A percentile compares a stretch with the other conserved stretches of the same genome.
Conservation (phyloP, 2,888 invertebrate genomes). For the Dermolepida albohirtum region DNA sequence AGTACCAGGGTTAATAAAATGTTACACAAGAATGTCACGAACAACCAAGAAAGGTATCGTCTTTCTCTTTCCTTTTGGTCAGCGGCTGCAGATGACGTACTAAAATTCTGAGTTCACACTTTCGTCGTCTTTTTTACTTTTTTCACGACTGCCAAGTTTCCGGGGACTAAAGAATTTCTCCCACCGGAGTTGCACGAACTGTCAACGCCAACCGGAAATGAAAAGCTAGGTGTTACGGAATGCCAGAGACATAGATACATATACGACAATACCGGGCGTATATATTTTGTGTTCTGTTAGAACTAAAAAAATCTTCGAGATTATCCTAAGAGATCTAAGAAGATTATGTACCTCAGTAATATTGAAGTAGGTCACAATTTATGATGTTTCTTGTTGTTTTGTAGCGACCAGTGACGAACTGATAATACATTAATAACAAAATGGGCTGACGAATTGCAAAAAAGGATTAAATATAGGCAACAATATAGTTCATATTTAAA, state of each 20-base stretch:
- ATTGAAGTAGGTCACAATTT: conserved; percentile 20
- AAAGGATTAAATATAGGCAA: no score
- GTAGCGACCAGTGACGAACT: no score
- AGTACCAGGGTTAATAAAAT: conserved; percentile 21
- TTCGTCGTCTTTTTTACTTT: conserved; percentile 10
- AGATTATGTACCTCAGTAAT: conserved; percentile 27
- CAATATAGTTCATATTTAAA: no score
- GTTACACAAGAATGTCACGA: conserved; percentile 8
- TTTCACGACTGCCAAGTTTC: conserved; percentile 19
- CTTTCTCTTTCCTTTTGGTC: conserved; percentile 14
- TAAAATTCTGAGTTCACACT: conserved; percentile 13
- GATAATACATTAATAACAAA: no score
- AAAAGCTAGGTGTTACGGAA: conserved; percentile 47
- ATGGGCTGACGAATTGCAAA: no score
- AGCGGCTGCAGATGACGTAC: conserved; percentile 1
- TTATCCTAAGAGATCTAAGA: conserved; percentile 23
- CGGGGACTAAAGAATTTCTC: conserved; percentile 26
- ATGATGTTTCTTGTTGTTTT: conserved; percentile 13
- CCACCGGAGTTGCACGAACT: conserved; percentile 38
- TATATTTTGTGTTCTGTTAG: conserved; percentile 19
- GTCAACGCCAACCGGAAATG: conserved; percentile 49
- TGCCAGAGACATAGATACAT: conserved; percentile 22
- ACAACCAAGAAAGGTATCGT: not conserved
- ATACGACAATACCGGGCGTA: conserved; percentile 11
- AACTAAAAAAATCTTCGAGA: conserved; percentile 33